Percentiles rank a stretch among this genome's conserved stretches.
Conservation (phyloP, 2,888 invertebrate genomes). For the Pocota personata region DNA sequence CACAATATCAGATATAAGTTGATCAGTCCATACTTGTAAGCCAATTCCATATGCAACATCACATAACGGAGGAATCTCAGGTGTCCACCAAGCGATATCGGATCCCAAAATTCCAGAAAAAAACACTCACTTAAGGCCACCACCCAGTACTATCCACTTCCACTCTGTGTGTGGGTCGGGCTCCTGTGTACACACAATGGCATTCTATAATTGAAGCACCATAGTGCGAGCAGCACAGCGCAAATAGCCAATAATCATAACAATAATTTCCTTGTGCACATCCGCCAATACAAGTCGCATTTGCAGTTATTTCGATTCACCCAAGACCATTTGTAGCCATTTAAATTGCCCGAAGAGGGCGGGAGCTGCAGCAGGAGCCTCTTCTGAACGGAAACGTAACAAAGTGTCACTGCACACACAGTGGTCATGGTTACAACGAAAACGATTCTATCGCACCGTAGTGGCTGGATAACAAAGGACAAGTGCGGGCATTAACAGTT, state of each 20-base stretch:
- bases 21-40: slow-evolving; percentile 11
- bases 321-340: slow-evolving; percentile 71
- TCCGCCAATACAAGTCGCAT: slow-evolving; percentile 57
- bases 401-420: slow-evolving; percentile 65
- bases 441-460: slow-evolving; percentile 69
- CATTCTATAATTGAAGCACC: slow-evolving; percentile 65
- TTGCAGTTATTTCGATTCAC: slow-evolving; percentile 65
- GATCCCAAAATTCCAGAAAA: slow-evolving; percentile 36
- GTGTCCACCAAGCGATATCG: slow-evolving; percentile 49
- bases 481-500: slow-evolving; percentile 74
- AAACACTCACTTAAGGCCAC: slow-evolving; percentile 14
- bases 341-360: slow-evolving; percentile 61
- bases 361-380: slow-evolving; percentile 20
- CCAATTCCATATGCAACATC: slow-evolving; percentile 8
- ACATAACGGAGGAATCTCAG: slow-evolving; percentile 61
- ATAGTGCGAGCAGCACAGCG: slow-evolving; percentile 34
- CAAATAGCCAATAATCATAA: slow-evolving; percentile 72
- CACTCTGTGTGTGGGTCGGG: slow-evolving; percentile 53
- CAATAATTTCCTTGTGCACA: slow-evolving; percentile 68
- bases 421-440: slow-evolving; percentile 63
- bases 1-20: slow-evolving; percentile 40
- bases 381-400: slow-evolving; percentile 56
- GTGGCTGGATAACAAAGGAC: slow-evolving; percentile 72
- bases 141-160: no score
- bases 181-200: slow-evolving; percentile 39